phyloP scores from a whole-genome alignment of 2,797 vertebrate genomes.

The Poeciliopsis paucimaculata region DNA sequence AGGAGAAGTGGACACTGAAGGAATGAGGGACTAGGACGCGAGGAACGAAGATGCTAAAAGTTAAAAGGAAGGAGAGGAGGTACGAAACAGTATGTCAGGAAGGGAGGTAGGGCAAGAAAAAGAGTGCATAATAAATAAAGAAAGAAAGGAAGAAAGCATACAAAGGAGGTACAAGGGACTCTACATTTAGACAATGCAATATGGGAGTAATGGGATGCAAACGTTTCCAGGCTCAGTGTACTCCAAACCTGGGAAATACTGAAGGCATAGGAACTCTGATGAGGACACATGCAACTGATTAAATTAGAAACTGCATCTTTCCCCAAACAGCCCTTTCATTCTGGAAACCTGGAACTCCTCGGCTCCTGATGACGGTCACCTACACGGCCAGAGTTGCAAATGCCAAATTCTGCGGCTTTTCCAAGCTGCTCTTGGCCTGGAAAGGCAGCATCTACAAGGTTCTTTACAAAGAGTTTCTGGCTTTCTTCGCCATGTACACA shows the following conservation, averaged over 20 bases:
- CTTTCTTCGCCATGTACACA: conserved; percentile 88
- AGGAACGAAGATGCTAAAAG: neutral
- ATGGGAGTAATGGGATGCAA: neutral
- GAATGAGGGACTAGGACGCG: neutral
- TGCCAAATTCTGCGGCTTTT: conserved; percentile 92
- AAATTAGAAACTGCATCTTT: neutral
- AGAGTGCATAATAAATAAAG: neutral
- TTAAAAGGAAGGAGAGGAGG: neutral
- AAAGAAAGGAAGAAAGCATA: neutral
- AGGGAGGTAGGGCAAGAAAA: neutral
- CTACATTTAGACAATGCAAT: neutral
- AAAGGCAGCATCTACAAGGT: conserved; percentile 96
- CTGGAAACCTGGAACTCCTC: conserved; percentile 3
- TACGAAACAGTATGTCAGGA: neutral
- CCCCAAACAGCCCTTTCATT: conserved; percentile 1
- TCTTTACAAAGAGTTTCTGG: conserved; percentile 91
- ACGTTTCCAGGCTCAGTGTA: no score
- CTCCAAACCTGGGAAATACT: neutral
- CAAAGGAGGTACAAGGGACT: neutral
- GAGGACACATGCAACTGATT: neutral
- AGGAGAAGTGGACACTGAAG: neutral
- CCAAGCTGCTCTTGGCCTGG: conserved; percentile 91
- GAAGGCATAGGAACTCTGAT: neutral
- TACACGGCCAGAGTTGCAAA: conserved; percentile 93
- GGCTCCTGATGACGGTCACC: conserved; percentile 88